Evolutionary conservation across 2,888 invertebrate genomes (phyloP).

Genomic region (Xanthorhoe designata): DNA sequence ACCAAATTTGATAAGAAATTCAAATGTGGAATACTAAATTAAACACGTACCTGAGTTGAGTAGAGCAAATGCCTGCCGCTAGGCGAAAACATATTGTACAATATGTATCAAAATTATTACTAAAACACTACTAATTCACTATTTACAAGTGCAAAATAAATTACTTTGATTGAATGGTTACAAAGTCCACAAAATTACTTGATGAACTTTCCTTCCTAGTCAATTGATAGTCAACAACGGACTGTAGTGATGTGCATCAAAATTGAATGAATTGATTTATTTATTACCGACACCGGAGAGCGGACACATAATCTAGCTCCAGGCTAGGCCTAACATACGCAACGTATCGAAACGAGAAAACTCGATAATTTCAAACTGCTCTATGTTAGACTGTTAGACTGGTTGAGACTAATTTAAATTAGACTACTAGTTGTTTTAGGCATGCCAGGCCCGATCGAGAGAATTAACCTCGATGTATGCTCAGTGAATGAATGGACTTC

Average conservation of each 20-base stretch:
- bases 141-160: conserved; percentile 45
- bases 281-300: no score
- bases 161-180: conserved; percentile 57
- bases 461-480: not conserved
- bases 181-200: conserved; percentile 68
- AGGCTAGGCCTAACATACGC: no score
- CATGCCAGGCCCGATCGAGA: no score
- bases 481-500: conserved; percentile 3
- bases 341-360: no score
- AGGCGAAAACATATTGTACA: conserved; percentile 71
- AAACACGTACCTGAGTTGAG: conserved; percentile 69
- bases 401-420: no score
- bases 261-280: no score
- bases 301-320: no score
- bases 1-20: conserved; percentile 28
- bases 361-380: no score
- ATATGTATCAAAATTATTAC: conserved; percentile 28
- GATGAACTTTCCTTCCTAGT: not conserved
- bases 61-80: conserved; percentile 72
- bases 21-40: conserved; percentile 15
- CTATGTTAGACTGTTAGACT: no score
- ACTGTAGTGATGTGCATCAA: not conserved
- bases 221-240: conserved; percentile 8
- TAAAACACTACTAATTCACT: conserved; percentile 40
- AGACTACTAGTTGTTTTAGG: no score